Evolutionary conservation across 2,888 invertebrate genomes (phyloP), one percentile per base, ranked within the genome.

Genomic region (Hylaea fasciaria): DNA sequence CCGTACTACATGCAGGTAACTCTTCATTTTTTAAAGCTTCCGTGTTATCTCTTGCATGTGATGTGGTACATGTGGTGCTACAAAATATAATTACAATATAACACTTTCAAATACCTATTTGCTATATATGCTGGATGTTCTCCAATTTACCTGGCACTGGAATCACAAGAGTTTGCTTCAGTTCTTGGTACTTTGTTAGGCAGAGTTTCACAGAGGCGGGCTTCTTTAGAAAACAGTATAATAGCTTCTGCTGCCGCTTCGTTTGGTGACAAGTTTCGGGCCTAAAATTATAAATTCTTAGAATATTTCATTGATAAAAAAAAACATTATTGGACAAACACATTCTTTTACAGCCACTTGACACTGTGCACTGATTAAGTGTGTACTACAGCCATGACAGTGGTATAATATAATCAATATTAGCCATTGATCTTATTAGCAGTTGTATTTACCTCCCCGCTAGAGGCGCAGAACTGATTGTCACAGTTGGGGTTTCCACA

Each of bases 201-300:
- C 72, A 95, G 94, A 62, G 93, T 94, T 84, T 96, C 97, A 90
- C 98, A 98, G 32, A 98, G 93, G 70, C 94, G 93, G 17, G 97
- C 97, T 80, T 97, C 97, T 83, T 96, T 94, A 62, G 96, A 96
- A 82, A 97, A 97, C 63, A 98, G 90, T 77, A 96, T 95, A 71
- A 98, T 95, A 10, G 98, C 98, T 80, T 96, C 95, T 0, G 97
- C 97, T 29, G 98, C 98, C 54, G 98, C 97, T 88, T 97, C 96
- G 93, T 98, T 97, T 64, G 97, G 95, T 62, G 96, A 95, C 74
- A 97, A 92, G 77, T 95, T 94, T 77, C 95, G 93, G 58, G 95
- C 92, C 95, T 95, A 35, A 51, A 53, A 53, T 16, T n/a, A 28
- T 14, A 14, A 39, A 12, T 37, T 12, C 37, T 12, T 12, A 37